Evolutionary conservation across 2,888 invertebrate genomes (phyloP), one percentile per base, ranked within the genome.

Genomic region (Rhabditophanes sp.): DNA sequence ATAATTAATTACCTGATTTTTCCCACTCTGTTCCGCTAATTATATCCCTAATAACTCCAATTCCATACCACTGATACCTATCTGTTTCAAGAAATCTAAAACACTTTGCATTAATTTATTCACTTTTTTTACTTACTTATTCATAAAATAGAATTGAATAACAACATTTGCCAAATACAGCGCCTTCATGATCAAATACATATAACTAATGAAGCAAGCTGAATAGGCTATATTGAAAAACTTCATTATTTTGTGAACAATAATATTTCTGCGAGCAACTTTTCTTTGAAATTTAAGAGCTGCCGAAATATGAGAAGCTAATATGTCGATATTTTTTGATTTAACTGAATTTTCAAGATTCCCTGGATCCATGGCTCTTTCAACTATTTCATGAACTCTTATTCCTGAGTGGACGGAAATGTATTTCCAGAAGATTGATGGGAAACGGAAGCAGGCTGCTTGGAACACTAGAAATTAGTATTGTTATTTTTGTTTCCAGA

Each of bases 361-460:
- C 7, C 25, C 34, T 20, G 51, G 30, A 34, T 60, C 60, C 30
- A 44, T 30, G n/a, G 60, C 57, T 20, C 48, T 48, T 31, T 48
- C 52, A 22, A 60, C 57, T 1, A 60, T 52, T 38, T 60, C 60
- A 29, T 61, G 58, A 25, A 60, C 55, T 27, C 56, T 37, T 6
- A 60, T 43, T 23, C 59, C 58, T 8, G 59, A 58, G 37, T 49
- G 49, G 27, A 55, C 50, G 9, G 48, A 55, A 19, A 58, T 45
- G 27, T 48, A 51, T 31, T 55, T 51, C 60, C 60, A 60, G 3
- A 60, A 23, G 28, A 56, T 39, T 21, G 52, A 53, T 3, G 60
- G 60, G 9, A 55, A 42, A 14, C 60, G 49, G 35, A 60, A 60
- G 26, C 53, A 60, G 1, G 57, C 60, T 1, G 60, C 60, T 30